These are phyloP conservation scores for Petaurus breviceps DNA, from an alignment of 2,113 vertebrate genomes.

Conservation along the genomic window DNA sequence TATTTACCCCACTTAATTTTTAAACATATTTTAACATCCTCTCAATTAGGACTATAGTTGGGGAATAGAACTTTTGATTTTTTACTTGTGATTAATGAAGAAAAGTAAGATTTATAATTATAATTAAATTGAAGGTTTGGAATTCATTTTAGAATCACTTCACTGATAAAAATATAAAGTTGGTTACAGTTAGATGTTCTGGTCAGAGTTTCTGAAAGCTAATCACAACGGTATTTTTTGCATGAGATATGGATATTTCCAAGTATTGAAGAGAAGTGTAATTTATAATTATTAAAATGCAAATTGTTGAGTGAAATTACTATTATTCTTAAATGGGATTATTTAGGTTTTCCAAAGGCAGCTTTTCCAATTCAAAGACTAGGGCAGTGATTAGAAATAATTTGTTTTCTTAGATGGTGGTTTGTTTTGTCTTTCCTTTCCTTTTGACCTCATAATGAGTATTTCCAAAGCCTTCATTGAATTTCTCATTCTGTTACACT, in stretches of 20 bases:
- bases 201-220: constrained; percentile 22
- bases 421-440: no score
- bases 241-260: background rate
- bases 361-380: no score
- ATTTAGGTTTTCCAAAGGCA: no score
- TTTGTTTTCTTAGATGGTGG: no score
- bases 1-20: background rate
- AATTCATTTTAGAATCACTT: constrained; percentile 33
- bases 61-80: constrained; percentile 5
- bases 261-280: background rate
- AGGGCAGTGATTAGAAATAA: no score
- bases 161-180: constrained; percentile 39
- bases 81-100: constrained; percentile 10
- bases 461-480: background rate
- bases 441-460: background rate
- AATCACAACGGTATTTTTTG: constrained; percentile 7
- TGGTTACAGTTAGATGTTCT: background rate
- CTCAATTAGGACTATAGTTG: constrained; percentile 11
- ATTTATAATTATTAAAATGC: constrained; percentile 27
- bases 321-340: background rate
- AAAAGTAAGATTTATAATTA: background rate
- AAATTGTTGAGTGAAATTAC: constrained; percentile 20
- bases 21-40: background rate
- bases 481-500: background rate
- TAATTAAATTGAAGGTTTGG: constrained; percentile 51